These are phyloP conservation scores for Acronicta leporina DNA, from an alignment of 2,888 invertebrate genomes.

Conservation along the genomic window DNA sequence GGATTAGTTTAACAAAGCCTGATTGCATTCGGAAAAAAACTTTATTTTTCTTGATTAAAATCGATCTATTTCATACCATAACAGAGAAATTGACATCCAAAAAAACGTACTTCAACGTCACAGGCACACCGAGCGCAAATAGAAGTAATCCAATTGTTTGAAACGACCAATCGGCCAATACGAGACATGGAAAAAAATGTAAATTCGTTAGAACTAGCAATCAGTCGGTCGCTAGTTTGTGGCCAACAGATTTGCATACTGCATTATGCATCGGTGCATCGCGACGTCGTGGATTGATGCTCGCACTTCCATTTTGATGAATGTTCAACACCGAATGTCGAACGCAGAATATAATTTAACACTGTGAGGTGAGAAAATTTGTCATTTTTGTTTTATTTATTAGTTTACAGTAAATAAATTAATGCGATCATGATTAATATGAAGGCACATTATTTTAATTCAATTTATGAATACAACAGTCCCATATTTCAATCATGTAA, in stretches of 20 bases:
- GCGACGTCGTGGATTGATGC: conserved; percentile 56
- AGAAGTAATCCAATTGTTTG: conserved; percentile 53
- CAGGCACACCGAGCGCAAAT: conserved; percentile 41
- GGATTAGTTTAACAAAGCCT: neutral
- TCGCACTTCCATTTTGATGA: conserved; percentile 40
- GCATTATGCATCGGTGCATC: conserved; percentile 58
- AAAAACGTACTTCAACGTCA: conserved; percentile 1
- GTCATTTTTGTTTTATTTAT: conserved; percentile 20
- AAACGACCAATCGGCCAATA: conserved; percentile 52
- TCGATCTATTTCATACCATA: neutral
- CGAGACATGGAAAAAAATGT: conserved; percentile 51
- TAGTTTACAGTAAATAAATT: neutral
- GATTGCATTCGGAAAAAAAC: neutral
- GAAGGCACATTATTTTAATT: too few relatives aligned
- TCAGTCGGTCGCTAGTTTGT: conserved; percentile 60
- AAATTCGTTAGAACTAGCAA: conserved; percentile 62
- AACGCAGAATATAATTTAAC: neutral
- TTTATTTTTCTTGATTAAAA: neutral
- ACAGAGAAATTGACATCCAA: conserved; percentile 1
- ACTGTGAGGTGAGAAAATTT: neutral
- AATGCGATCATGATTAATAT: neutral
- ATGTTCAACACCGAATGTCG: conserved; percentile 5
- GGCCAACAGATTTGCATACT: conserved; percentile 56
- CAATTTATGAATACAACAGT: too few relatives aligned
- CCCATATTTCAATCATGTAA: too few relatives aligned